A percentile compares a stretch with the other conserved stretches of the same genome.
These are phyloP conservation scores for Gerris buenoi DNA, from an alignment of 1,140 invertebrate species.

Conservation along the genomic window DNA sequence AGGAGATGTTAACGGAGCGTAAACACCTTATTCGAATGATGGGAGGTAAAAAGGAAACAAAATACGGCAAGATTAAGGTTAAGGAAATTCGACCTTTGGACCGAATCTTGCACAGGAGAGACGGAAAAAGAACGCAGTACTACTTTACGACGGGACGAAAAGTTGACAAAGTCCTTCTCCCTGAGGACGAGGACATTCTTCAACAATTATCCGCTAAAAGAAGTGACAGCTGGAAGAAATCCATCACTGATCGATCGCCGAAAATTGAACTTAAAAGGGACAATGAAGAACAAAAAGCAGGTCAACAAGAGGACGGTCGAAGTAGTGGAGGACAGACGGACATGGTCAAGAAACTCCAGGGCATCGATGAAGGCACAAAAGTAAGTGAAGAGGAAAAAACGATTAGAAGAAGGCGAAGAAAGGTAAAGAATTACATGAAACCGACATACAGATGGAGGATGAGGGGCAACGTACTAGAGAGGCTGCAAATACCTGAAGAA, in stretches of 20 bases:
- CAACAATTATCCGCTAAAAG: neutral
- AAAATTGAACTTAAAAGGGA: neutral
- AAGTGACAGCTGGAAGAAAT: neutral
- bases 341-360: neutral
- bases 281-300: neutral
- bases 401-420: neutral
- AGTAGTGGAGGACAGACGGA: neutral
- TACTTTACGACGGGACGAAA: neutral
- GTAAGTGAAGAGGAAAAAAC: neutral
- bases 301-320: no score
- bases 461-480: neutral
- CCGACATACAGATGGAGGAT: neutral
- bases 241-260: neutral
- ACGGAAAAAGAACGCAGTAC: neutral
- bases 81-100: neutral
- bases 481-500: neutral
- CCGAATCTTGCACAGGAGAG: neutral
- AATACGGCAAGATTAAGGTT: neutral
- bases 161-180: neutral
- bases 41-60: neutral
- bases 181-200: neutral
- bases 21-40: neutral
- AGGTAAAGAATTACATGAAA: neutral
- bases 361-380: neutral
- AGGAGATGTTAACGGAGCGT: neutral